These are phyloP conservation scores for Carabus problematicus DNA, from an alignment of 2,888 invertebrate species.

Conservation along the genomic window DNA sequence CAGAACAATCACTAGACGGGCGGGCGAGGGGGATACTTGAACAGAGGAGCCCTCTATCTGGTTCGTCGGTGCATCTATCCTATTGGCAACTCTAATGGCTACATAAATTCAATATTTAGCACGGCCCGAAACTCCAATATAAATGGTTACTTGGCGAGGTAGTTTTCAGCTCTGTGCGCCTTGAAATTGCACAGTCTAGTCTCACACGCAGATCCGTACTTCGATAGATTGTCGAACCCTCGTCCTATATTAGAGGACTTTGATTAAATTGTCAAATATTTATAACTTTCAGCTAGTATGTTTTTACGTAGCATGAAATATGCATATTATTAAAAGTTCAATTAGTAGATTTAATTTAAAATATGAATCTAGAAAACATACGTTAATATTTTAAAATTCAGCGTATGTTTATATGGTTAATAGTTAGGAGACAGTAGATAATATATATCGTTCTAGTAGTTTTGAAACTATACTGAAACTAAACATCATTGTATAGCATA, in stretches of 20 bases:
- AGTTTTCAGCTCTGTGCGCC: conserved; percentile 49
- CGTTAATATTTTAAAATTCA: too few species aligned
- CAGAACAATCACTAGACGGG: conserved; percentile 13
- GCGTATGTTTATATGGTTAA: too few species aligned
- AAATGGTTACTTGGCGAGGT: conserved; percentile 52
- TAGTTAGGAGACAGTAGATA: too few species aligned
- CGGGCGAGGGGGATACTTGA: neutral
- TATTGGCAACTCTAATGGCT: conserved; percentile 51
- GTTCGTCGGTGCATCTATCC: conserved; percentile 38
- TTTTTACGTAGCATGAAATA: too few species aligned
- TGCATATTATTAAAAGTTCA: too few species aligned
- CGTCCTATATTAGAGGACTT: neutral
- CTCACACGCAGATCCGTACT: conserved; percentile 11
- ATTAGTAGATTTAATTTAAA: too few species aligned
- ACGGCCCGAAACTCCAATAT: conserved; percentile 51
- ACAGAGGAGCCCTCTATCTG: conserved; percentile 4
- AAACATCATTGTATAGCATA: neutral
- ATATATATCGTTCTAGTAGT: too few species aligned
- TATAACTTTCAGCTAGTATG: too few species aligned
- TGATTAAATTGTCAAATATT: too few species aligned
- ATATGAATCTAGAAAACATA: too few species aligned
- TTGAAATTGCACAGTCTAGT: conserved; percentile 48
- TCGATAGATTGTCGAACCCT: neutral
- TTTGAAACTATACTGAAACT: neutral
- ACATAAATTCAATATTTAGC: conserved; percentile 58